Evolutionary conservation across 2,888 invertebrate genomes (phyloP).

Genomic region (Hirtodrosophila cameraria): DNA sequence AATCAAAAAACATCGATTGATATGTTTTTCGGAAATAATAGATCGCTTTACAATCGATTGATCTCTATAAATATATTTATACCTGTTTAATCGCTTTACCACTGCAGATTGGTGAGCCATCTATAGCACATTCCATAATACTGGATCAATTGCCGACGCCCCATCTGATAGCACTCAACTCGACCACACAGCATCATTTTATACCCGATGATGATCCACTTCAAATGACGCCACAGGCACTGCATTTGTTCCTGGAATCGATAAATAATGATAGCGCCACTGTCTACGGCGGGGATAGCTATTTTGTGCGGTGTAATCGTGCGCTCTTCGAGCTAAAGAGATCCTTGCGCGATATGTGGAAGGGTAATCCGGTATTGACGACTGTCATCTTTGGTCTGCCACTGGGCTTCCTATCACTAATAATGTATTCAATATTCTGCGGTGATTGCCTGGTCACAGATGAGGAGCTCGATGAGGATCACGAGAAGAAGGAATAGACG

Average conservation of each 20-base stretch:
- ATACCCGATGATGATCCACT: slow-evolving; percentile 93
- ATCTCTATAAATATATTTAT: no score
- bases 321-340: slow-evolving; percentile 93
- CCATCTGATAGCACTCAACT: slow-evolving; percentile 94
- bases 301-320: slow-evolving; percentile 90
- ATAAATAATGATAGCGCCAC: slow-evolving; percentile 91
- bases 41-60: no score
- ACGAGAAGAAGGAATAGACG: slow-evolving; percentile 85
- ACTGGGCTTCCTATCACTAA: slow-evolving; percentile 95
- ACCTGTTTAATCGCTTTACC: background rate
- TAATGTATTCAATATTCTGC: slow-evolving; percentile 98
- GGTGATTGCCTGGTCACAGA: slow-evolving; percentile 97
- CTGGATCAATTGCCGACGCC: slow-evolving; percentile 94
- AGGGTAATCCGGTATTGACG: slow-evolving; percentile 96
- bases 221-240: slow-evolving; percentile 90
- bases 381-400: slow-evolving; percentile 97
- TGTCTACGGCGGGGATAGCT: slow-evolving; percentile 93
- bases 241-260: slow-evolving; percentile 83
- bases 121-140: slow-evolving; percentile 96
- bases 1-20: no score
- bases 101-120: slow-evolving; percentile 89
- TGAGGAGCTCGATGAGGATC: slow-evolving; percentile 87
- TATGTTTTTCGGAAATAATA: no score
- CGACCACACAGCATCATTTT: slow-evolving; percentile 96
- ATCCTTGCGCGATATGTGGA: slow-evolving; percentile 93